Evolutionary conservation across 2,888 invertebrate species (phyloP).

Genomic region (Agrotis puta): DNA sequence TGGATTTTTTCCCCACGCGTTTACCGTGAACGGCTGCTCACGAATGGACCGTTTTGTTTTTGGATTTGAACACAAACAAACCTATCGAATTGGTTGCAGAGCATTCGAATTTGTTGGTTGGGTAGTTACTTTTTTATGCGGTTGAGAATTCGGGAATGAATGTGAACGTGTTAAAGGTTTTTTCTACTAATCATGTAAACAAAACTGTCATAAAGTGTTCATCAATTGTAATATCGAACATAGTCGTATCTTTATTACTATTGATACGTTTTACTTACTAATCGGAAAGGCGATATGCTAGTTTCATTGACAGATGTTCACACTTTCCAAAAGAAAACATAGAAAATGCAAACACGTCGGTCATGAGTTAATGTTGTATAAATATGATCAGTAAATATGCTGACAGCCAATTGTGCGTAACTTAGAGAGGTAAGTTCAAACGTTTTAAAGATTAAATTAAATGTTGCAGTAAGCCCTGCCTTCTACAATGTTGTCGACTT

Average conservation of each 20-base stretch:
- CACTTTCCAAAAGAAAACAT: slow-evolving; percentile 43
- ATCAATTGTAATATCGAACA: not conserved
- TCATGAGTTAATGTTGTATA: slow-evolving; percentile 28
- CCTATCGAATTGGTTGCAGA: slow-evolving; percentile 52
- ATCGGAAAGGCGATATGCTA: not conserved
- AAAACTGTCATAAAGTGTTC: not conserved
- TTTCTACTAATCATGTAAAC: not conserved
- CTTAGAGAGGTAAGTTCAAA: not conserved
- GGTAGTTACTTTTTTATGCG: slow-evolving; percentile 20
- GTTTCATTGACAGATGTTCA: slow-evolving; percentile 20
- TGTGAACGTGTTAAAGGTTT: not conserved
- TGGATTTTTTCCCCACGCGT: slow-evolving; percentile 85
- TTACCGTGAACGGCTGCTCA: slow-evolving; percentile 80
- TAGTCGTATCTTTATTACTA: too few species aligned
- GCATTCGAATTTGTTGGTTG: slow-evolving; percentile 18
- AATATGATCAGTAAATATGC: slow-evolving; percentile 20
- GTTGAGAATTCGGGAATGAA: slow-evolving; percentile 1
- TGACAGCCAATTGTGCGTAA: slow-evolving; percentile 5
- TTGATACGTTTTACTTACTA: not conserved
- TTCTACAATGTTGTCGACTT: slow-evolving; percentile 30
- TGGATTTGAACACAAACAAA: slow-evolving; percentile 74
- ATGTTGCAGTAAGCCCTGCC: slow-evolving; percentile 2
- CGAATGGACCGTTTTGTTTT: slow-evolving; percentile 82
- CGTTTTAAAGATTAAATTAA: slow-evolving; percentile 15
- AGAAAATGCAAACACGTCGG: slow-evolving; percentile 17